Base-by-base conservation (phyloP, 2,113 vertebrate species). In the Hemibagrus wyckioides region DNA sequence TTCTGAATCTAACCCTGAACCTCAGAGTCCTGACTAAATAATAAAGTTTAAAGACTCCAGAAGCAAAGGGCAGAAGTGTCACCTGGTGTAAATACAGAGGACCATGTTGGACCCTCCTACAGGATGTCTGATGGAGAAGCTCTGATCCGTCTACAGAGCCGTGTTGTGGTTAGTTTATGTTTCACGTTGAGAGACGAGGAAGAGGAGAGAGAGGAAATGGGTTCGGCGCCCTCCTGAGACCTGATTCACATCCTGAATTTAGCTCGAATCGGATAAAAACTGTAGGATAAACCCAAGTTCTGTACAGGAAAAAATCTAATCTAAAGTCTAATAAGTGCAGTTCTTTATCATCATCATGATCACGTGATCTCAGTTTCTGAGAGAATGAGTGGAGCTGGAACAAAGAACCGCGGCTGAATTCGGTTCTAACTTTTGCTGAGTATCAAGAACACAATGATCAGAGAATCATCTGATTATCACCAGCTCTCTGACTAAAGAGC, bases 81-180 rank as follows among this genome's bases (percentile, higher is more conserved):
- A 41, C 1, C 3, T 6, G 2, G 23, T n/a, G 5, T 39, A 28
- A 84, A 54, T 59, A 61, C 76, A 81, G 65, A 14, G 73, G 82
- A 65, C 65, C 19, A 41, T 56, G 56, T 63, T 80, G 50, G 25
- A 54, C 33, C 63, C 86, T 87, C 82, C 81, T 76, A 28, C 88
- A 90, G 88, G 88, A 91, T 87, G 87, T 21, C 59, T 10, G 80
- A 71, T 50, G 52, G 80, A 13, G 65, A 33, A 15, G 56, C 28
- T 15, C 61, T 56, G 73, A 44, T 41, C 15, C 75, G 44, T 73
- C 89, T 80, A 57, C 69, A 56, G 59, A 9, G 33, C 88, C 54
- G 30, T 33, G 56, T 59, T 69, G 82, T 57, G 73, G 88, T 73
- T 52, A 39, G 30, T 69, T 63, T 59, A 69, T 69, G 73, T 50